A percentile compares a stretch with the other conserved stretches of the same genome.
Evolutionary conservation across 2,888 invertebrate species (phyloP).

Genomic region (Drosophila greeni): DNA sequence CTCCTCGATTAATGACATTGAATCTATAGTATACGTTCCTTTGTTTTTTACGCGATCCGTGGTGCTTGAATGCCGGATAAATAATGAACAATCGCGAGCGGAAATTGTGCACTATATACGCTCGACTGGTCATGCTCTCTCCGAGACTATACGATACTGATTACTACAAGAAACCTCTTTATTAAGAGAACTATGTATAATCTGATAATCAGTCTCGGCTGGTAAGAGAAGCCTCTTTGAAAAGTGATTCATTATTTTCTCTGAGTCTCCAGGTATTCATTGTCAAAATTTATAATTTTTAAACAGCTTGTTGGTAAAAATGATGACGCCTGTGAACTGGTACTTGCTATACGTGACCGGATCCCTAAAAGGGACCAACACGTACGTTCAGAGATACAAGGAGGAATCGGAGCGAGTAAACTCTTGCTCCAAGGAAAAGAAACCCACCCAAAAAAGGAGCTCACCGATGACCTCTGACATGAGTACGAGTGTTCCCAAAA

Average conservation of each 20-base stretch:
- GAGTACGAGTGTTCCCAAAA: too few species aligned
- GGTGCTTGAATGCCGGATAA: neutral
- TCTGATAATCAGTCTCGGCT: neutral
- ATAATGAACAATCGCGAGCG: conserved; percentile 13
- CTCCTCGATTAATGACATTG: conserved; percentile 21
- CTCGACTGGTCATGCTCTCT: neutral
- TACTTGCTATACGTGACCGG: conserved; percentile 22
- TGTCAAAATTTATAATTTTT: conserved; percentile 35
- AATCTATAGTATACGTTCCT: neutral
- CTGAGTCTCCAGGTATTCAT: neutral
- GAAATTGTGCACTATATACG: neutral
- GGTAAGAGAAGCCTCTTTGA: conserved; percentile 12
- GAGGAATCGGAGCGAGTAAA: neutral
- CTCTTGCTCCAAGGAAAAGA: too few species aligned
- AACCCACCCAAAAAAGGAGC: fast-evolving
- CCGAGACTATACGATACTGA: conserved; percentile 9
- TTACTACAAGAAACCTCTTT: conserved; percentile 6
- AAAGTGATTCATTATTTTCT: neutral
- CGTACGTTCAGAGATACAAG: conserved; percentile 21
- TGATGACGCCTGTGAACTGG: conserved; percentile 17
- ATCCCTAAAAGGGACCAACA: conserved; percentile 6
- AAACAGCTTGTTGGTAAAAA: neutral
- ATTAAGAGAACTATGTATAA: neutral
- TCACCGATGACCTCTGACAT: too few species aligned
- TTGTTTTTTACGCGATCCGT: neutral